phyloP scores from a whole-genome alignment of 2,888 invertebrate species.

The Diplazon laetatorius region DNA sequence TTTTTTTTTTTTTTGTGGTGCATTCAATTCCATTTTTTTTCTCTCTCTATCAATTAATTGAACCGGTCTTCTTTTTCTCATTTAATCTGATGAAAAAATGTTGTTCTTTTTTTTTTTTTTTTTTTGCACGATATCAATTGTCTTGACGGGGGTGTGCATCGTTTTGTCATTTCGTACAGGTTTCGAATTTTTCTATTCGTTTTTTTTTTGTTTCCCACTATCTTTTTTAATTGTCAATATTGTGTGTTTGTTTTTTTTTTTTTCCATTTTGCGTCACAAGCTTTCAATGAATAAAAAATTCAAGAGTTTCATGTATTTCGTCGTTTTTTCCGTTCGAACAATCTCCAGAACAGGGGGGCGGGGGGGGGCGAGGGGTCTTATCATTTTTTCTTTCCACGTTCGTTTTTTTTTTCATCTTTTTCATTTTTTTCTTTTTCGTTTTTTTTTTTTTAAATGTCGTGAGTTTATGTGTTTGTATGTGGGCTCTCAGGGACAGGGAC shows the following conservation, averaged over 20 bases:
- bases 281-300: conserved; percentile 55
- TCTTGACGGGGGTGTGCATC: conserved; percentile 69
- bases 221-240: conserved; percentile 47
- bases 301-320: conserved; percentile 58
- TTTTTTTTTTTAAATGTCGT: no score
- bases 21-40: no score
- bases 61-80: no score
- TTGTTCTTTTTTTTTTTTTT: conserved; percentile 31
- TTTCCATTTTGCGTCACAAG: conserved; percentile 60
- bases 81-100: no score
- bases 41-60: no score
- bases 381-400: no score
- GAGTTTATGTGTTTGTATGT: no score
- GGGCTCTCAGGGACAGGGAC: conserved; percentile 82
- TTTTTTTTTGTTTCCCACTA: conserved; percentile 62
- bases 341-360: conserved; percentile 82
- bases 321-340: conserved; percentile 73
- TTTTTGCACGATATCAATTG: conserved; percentile 56
- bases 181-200: no score
- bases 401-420: no score
- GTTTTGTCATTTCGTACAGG: conserved; percentile 65
- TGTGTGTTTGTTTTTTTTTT: conserved; percentile 60
- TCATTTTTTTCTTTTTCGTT: no score
- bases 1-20: no score
- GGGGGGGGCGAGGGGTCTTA: conserved; percentile 76